Evolutionary conservation across 2,888 invertebrate species (phyloP), one percentile per base, ranked within the genome.

Genomic region (Ctena decussata): DNA sequence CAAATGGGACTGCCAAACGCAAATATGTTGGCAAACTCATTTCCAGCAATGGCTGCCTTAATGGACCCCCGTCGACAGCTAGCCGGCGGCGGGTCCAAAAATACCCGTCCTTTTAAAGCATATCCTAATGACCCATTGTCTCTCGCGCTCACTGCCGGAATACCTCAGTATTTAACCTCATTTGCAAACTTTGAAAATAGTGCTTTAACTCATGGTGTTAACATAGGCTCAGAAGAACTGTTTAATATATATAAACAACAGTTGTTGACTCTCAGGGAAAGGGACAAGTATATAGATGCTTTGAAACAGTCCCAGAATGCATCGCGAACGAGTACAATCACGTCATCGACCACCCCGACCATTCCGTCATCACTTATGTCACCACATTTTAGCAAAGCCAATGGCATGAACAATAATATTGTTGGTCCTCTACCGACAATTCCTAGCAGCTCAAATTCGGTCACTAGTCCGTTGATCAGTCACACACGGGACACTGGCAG

Each of bases 61-160:
- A 87, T 91, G 87, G 90, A 88, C 65, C 90, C 89, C 15, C 77
- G 90, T 53, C 82, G 89, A 70, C 65, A 65, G 6, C 76, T 85
- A 49, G 53, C 85, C 21, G 84, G 81, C 41, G 57, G 72, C 11
- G 86, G 87, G 3, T 77, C 81, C 35, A 93, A 92, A 75, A 89
- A 84, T 21, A 92, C 92, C 75, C 93, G 96, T 77, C 96, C 96
- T 21, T 96, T 96, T 87, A 96, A 95, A 87, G 97, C 97, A 0
- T 97, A 97, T 93, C 97, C 97, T 0, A 97, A 97, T 88, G 97
- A 97, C 94, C 97, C 97, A 0, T 93, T 97, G 35, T 96, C 97
- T 60, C 94, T 98, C 80, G 94, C 94, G 1, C 94, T 97, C n/a
- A 92, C 94, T 71, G 94, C 94, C 88, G 94, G 91, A 30, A 75